Percentiles rank a stretch among this genome's conserved stretches.
phyloP scores from a whole-genome alignment of 2,113 vertebrate species.

The Pituophis catenifer region DNA sequence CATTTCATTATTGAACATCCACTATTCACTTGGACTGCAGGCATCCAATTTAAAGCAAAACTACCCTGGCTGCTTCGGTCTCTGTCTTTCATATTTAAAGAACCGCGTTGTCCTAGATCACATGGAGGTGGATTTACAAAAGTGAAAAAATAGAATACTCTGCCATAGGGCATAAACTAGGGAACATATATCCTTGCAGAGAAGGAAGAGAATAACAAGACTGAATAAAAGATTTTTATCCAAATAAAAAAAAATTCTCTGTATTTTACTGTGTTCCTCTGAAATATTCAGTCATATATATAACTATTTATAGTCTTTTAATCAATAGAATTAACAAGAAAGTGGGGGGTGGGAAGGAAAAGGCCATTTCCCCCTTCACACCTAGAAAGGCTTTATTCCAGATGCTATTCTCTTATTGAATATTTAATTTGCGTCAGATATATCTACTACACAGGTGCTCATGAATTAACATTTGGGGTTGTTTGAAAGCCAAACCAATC shows the following conservation, averaged over 20 bases:
- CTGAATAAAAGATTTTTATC: accelerated
- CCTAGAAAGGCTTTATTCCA: conserved; percentile 37
- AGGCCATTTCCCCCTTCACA: conserved; percentile 26
- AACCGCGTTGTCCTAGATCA: neutral
- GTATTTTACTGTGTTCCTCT: neutral
- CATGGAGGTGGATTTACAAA: neutral
- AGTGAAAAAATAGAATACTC: neutral
- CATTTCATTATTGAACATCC: neutral
- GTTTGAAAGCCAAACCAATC: conserved; percentile 16
- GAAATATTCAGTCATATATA: neutral
- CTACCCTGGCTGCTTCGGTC: neutral
- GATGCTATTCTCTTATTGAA: conserved; percentile 49
- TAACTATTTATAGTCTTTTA: neutral
- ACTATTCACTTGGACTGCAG: conserved; percentile 9
- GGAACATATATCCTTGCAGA: neutral
- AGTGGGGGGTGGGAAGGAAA: too few species aligned
- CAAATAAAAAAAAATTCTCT: neutral
- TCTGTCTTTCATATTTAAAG: neutral
- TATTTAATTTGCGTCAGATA: conserved; percentile 60
- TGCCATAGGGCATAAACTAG: neutral
- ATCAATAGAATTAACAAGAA: conserved; percentile 30
- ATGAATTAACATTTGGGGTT: conserved; percentile 40
- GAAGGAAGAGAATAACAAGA: neutral
- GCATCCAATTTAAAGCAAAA: conserved; percentile 7
- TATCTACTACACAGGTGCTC: conserved; percentile 50